Evolutionary conservation across 2,888 invertebrate genomes (phyloP), one percentile per base, ranked within the genome.

Genomic region (Ophion slaviceki): DNA sequence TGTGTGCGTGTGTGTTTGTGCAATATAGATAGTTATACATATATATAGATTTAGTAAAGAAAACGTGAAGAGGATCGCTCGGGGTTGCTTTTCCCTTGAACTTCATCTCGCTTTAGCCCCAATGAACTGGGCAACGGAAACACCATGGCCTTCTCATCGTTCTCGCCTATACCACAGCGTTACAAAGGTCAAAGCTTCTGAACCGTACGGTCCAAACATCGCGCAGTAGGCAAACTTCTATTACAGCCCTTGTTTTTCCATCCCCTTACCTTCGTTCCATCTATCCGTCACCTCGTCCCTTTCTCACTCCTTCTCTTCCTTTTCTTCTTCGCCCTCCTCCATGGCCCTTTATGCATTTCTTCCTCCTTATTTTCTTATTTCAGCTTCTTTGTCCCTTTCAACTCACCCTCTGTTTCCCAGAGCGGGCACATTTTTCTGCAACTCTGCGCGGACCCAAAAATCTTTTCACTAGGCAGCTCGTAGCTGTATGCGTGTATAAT

Each of bases 171-270:
- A 75, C 82, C 87, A 85, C 87, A 32, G 32, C 87, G 87, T 88
- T 91, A 93, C 91, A 93, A 93, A 92, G 93, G 93, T 93, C 74
- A 59, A 92, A 93, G 93, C 93, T 93, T 93, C 93, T 94, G 94
- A 93, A 92, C 93, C 92, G 89, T 67, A 40, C 87, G 92, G 92
- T 92, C 92, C 93, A 92, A 91, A 92, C 91, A 90, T 89, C 90
- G 90, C 90, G 93, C 93, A 94, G 93, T 93, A 94, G 93, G 93
- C 92, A 92, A 91, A 90, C 91, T 32, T 32, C 32, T 32, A 32
- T 32, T 32, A 4, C 4, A 4, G 32, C 32, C 32, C 32, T 32
- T 32, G 32, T 32, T 32, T 32, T 32, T 32, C 4, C 32, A 32
- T 32, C 32, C 32, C 32, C 32, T 32, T 32, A 32, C 32, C 32